Evolutionary conservation across 2,888 invertebrate genomes (phyloP).

Genomic region (Drosophila nr. medialis): DNA sequence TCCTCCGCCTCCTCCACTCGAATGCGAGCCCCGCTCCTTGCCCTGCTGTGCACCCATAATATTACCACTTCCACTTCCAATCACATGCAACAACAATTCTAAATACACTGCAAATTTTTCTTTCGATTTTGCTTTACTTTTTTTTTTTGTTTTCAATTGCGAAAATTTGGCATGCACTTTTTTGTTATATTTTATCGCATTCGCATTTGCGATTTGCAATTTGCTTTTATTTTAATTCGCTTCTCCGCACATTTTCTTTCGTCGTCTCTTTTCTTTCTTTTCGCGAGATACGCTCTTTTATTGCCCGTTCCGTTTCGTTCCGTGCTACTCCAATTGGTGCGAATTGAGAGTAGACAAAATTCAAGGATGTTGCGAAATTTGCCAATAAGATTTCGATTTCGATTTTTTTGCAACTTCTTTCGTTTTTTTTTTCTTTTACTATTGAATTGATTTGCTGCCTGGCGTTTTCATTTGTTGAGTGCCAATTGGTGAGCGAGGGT

Average conservation of each 20-base stretch:
- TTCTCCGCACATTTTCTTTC: constrained; percentile 64
- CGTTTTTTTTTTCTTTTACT: constrained; percentile 10
- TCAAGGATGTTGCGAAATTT: constrained; percentile 69
- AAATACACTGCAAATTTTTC: constrained; percentile 26
- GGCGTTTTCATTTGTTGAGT: constrained; percentile 52
- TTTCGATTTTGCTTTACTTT: constrained; percentile 41
- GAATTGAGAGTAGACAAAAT: constrained; percentile 82
- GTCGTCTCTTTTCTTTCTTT: constrained; percentile 66
- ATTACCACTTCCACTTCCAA: constrained; percentile 84
- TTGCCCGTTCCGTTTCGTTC: constrained; percentile 47
- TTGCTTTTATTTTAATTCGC: constrained; percentile 64
- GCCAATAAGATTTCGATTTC: constrained; percentile 27
- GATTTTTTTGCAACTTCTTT: constrained; percentile 12
- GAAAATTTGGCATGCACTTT: constrained; percentile 38
- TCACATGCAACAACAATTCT: constrained; percentile 51
- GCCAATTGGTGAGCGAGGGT: constrained; percentile 13
- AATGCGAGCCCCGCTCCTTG: constrained; percentile 90
- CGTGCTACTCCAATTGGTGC: constrained; percentile 65
- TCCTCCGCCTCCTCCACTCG: constrained; percentile 77
- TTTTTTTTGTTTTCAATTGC: constrained; percentile 22
- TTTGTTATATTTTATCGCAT: constrained; percentile 47
- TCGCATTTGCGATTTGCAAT: constrained; percentile 46
- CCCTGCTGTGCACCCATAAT: constrained; percentile 94
- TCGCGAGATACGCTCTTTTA: constrained; percentile 60
- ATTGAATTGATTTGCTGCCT: constrained; percentile 40